These are phyloP conservation scores for Tragulus kanchil DNA, from an alignment of 2,113 vertebrate species.

Conservation along the genomic window DNA sequence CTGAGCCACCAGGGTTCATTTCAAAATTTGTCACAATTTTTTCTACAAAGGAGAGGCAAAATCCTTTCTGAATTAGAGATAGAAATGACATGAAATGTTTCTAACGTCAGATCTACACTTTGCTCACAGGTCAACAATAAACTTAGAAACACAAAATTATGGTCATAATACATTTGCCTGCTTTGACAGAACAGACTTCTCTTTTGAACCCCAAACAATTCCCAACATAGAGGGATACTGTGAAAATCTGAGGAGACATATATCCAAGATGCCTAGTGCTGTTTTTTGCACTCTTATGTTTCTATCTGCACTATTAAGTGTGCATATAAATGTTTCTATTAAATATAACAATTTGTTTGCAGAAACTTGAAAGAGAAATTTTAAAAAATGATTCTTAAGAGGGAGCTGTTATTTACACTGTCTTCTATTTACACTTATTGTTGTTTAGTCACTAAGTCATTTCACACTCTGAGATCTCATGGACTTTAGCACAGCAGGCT, in stretches of 20 bases:
- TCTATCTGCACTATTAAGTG: not conserved
- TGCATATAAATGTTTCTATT: not conserved
- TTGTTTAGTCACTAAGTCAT: not conserved
- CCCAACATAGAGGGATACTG: not conserved
- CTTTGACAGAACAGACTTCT: not conserved
- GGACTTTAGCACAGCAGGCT: not conserved
- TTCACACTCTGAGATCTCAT: fast-evolving
- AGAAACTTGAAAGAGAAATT: constrained; percentile 31
- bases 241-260: not conserved
- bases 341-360: not conserved
- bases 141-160: not conserved
- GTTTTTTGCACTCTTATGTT: not conserved
- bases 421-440: not conserved
- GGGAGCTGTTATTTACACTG: not conserved
- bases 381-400: constrained; percentile 12
- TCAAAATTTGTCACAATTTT: constrained; percentile 16
- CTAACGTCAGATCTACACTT: not conserved
- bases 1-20: not conserved
- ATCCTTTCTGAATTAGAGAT: not conserved
- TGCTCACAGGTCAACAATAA: not conserved
- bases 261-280: not conserved
- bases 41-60: not conserved
- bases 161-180: not conserved
- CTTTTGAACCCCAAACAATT: not conserved
- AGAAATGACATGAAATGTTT: not conserved